Evolutionary conservation across 2,888 invertebrate genomes (phyloP).

Genomic region (Chrysodeixis includens): DNA sequence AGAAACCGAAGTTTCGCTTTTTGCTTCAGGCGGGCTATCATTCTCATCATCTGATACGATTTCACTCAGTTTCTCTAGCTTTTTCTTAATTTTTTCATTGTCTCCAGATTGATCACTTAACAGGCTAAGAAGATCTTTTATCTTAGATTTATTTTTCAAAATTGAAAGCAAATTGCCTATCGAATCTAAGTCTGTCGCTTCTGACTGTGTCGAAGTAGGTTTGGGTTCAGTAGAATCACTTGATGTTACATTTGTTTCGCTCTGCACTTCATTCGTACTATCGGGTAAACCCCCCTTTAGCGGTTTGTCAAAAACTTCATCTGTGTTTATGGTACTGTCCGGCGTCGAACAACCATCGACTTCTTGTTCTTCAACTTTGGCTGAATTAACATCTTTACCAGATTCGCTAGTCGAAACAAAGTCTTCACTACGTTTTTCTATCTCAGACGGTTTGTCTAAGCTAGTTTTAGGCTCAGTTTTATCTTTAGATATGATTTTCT

Average conservation of each 20-base stretch:
- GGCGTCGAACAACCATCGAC: constrained; percentile 67
- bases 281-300: constrained; percentile 65
- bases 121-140: constrained; percentile 83
- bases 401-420: constrained; percentile 73
- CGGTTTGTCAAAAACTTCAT: constrained; percentile 52
- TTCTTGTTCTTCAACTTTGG: constrained; percentile 36
- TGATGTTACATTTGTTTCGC: constrained; percentile 74
- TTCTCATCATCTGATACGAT: constrained; percentile 87
- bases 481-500: constrained; percentile 7
- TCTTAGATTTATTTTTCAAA: constrained; percentile 84
- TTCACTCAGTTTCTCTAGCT: constrained; percentile 88
- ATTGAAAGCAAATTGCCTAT: constrained; percentile 78
- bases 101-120: constrained; percentile 79
- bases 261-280: constrained; percentile 72
- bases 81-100: constrained; percentile 88
- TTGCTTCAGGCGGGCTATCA: constrained; percentile 22
- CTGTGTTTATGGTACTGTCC: constrained; percentile 77
- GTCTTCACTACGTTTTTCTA: constrained; percentile 56
- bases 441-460: background rate
- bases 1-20: constrained; percentile 8
- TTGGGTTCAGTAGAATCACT: constrained; percentile 64
- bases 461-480: background rate
- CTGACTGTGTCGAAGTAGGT: constrained; percentile 56
- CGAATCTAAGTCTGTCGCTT: constrained; percentile 64
- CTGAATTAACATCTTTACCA: constrained; percentile 41